Evolutionary conservation across 2,888 invertebrate species (phyloP).

Genomic region (Phyllotreta cruciferae): DNA sequence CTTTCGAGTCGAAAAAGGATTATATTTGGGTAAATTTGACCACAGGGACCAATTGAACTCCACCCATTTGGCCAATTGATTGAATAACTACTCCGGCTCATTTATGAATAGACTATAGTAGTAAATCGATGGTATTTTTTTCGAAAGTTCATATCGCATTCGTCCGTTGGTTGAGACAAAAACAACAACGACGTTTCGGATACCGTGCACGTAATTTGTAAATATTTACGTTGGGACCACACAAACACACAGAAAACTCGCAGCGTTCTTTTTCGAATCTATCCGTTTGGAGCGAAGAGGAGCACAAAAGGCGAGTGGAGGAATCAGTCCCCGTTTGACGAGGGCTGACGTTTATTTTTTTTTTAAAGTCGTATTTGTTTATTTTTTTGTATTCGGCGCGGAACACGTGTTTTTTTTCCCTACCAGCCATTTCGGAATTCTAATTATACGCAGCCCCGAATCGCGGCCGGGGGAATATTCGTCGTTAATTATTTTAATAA

Average conservation of each 20-base stretch:
- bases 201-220: constrained; percentile 35
- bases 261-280: constrained; percentile 18
- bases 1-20: too few relatives aligned
- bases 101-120: too few relatives aligned
- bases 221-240: constrained; percentile 48
- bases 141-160: constrained; percentile 6
- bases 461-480: not conserved
- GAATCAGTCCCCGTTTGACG: constrained; percentile 21
- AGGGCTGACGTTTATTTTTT: constrained; percentile 32
- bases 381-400: constrained; percentile 17
- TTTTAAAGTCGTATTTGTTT: constrained; percentile 23
- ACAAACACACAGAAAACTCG: constrained; percentile 37
- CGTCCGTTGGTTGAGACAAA: constrained; percentile 4
- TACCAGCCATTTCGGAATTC: too few relatives aligned
- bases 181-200: constrained; percentile 17
- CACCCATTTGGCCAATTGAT: too few relatives aligned
- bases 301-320: not conserved
- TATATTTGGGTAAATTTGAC: too few relatives aligned
- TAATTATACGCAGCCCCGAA: not conserved
- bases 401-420: constrained; percentile 17
- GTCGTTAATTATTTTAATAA: not conserved
- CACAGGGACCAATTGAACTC: too few relatives aligned
- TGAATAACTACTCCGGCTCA: too few relatives aligned
- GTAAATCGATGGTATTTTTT: too few relatives aligned
- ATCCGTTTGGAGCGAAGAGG: constrained; percentile 17